Percentiles rank a stretch among this genome's conserved stretches.
Evolutionary conservation across 1,140 invertebrate genomes (phyloP).

Genomic region (Brachionus manjavacas): DNA sequence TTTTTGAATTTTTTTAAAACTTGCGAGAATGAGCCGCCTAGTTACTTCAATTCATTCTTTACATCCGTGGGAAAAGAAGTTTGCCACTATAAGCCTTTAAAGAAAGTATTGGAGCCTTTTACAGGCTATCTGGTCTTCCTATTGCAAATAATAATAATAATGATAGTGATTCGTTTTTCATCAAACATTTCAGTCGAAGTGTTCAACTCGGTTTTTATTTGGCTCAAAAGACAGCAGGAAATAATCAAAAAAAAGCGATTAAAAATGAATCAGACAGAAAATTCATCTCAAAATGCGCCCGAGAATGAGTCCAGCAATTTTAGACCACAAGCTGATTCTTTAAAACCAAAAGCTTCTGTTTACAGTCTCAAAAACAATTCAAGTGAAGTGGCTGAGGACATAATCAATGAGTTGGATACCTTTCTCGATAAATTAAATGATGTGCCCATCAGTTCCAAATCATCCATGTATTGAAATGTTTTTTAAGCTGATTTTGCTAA

Average conservation of each 20-base stretch:
- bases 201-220: neutral
- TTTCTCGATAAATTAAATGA: neutral
- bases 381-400: neutral
- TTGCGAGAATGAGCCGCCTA: neutral
- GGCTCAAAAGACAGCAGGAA: neutral
- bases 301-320: neutral
- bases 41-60: neutral
- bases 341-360: neutral
- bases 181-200: neutral
- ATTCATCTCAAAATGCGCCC: neutral
- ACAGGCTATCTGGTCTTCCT: neutral
- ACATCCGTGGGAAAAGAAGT: neutral
- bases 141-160: neutral
- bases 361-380: neutral
- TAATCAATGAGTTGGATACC: neutral
- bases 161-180: neutral
- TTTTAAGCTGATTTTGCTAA: neutral
- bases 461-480: neutral
- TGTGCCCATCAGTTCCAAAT: neutral
- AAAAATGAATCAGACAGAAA: neutral
- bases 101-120: neutral
- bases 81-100: neutral
- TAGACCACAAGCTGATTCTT: neutral
- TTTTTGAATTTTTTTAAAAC: neutral
- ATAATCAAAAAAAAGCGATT: neutral